phyloP scores from a whole-genome alignment of 2,888 invertebrate species.

The Drosophila seclusa region DNA sequence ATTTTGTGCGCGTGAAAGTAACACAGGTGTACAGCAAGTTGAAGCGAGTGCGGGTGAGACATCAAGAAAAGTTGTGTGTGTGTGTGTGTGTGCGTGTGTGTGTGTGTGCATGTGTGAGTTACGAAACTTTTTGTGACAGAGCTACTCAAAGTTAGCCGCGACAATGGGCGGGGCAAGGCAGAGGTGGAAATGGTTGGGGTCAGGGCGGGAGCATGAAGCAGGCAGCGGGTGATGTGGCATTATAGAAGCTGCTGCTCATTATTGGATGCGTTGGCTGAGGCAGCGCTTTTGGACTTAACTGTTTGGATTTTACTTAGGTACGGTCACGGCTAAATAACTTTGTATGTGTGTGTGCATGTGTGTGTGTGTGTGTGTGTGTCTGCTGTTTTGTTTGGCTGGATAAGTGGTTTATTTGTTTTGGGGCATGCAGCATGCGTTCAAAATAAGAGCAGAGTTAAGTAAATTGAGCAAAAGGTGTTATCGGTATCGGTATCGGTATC shows the following conservation, averaged over 20 bases:
- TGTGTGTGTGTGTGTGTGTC: conserved; percentile 6
- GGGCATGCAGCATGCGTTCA: conserved; percentile 53
- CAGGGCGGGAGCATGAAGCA: conserved; percentile 1
- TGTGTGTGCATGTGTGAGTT: conserved; percentile 8
- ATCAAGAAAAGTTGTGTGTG: conserved; percentile 39
- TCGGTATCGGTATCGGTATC: conserved; percentile 28
- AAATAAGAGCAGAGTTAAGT: conserved; percentile 47
- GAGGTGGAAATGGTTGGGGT: conserved; percentile 1
- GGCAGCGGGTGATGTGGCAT: conserved; percentile 4
- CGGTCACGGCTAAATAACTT: conserved; percentile 45
- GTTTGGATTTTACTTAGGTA: conserved; percentile 23
- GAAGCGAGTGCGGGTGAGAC: conserved; percentile 15
- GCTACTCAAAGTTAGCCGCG: conserved; percentile 49
- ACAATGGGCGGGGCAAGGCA: conserved; percentile 6
- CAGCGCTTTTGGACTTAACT: conserved; percentile 17
- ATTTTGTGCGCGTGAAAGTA: conserved; percentile 47
- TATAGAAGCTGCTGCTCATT: conserved; percentile 8
- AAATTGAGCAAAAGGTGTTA: conserved; percentile 39
- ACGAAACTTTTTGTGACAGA: conserved; percentile 34
- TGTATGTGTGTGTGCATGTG: conserved; percentile 9
- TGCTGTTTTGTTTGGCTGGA: conserved; percentile 4
- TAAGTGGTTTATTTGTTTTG: conserved; percentile 6
- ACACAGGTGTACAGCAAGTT: conserved; percentile 36
- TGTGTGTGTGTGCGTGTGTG: conserved; percentile 9
- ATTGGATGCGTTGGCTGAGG: conserved; percentile 33